Percentiles rank a stretch among this genome's conserved stretches.
phyloP scores from a whole-genome alignment of 1,140 invertebrate species.

The Mya arenaria region DNA sequence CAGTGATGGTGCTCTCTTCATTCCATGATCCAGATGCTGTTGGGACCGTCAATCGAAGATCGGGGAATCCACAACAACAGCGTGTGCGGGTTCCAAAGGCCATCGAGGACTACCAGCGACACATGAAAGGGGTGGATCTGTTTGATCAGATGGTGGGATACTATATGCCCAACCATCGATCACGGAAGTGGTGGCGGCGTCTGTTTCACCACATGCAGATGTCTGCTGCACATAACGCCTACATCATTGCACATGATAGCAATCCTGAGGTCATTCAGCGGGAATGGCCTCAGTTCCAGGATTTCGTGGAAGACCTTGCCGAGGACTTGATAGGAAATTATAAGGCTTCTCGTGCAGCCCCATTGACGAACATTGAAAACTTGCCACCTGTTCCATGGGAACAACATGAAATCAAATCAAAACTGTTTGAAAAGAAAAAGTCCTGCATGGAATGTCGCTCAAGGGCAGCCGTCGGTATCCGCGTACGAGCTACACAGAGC shows the following conservation, averaged over 20 bases:
- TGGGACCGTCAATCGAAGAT: too few relatives aligned
- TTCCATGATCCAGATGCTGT: too few relatives aligned
- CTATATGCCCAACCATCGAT: slow-evolving; percentile 12
- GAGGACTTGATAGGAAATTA: not conserved
- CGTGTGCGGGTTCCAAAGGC: not conserved
- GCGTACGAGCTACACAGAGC: too few relatives aligned
- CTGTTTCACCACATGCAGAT: not conserved
- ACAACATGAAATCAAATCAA: too few relatives aligned
- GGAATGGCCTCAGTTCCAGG: slow-evolving; percentile 8
- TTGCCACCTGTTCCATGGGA: too few relatives aligned
- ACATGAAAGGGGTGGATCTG: slow-evolving; percentile 26
- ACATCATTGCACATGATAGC: not conserved
- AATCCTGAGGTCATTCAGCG: not conserved
- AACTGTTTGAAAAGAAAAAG: too few relatives aligned
- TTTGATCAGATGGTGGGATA: slow-evolving; percentile 19
- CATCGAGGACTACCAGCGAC: too few relatives aligned
- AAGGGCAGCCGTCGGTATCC: too few relatives aligned
- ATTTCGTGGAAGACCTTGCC: not conserved
- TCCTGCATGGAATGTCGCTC: too few relatives aligned
- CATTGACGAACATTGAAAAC: too few relatives aligned
- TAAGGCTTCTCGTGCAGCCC: too few relatives aligned
- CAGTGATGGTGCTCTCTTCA: too few relatives aligned
- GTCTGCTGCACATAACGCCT: not conserved
- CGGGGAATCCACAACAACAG: not conserved
- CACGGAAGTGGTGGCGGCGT: not conserved